Conservation (phyloP, 2,797 vertebrate genomes). For the Rhinoraja longicauda region DNA sequence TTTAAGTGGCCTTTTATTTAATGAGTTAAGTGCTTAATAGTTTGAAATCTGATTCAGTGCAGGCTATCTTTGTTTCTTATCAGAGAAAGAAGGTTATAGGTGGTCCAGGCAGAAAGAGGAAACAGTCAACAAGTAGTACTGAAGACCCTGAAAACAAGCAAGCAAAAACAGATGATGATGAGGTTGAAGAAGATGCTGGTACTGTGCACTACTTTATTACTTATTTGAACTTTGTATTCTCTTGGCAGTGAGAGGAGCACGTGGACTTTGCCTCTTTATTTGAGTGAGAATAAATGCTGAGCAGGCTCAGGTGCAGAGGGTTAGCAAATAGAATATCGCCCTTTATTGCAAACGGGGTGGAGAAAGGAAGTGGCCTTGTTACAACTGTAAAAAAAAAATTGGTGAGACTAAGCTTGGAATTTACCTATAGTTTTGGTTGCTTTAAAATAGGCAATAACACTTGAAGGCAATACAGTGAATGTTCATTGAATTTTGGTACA, state of each 20-base stretch:
- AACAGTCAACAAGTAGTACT: constrained; percentile 56
- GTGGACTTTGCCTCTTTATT: background rate
- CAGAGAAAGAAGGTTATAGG: constrained; percentile 67
- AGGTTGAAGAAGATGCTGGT: constrained; percentile 54
- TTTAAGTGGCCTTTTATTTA: background rate
- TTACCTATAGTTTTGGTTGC: no score
- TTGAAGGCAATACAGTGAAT: no score
- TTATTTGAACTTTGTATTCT: background rate
- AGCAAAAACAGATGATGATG: constrained; percentile 61
- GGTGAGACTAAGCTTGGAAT: no score
- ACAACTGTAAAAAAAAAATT: no score
- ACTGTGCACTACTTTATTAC: background rate
- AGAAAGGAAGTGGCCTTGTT: no score
- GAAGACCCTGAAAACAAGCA: constrained; percentile 80
- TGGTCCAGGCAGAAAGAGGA: constrained; percentile 63
- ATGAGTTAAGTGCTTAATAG: background rate
- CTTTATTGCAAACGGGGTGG: no score
- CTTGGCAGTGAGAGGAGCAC: background rate
- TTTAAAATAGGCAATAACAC: no score
- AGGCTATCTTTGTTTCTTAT: constrained; percentile 42
- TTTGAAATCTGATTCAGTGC: background rate
- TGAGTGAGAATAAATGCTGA: background rate
- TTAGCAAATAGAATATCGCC: no score
- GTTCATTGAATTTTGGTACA: no score
- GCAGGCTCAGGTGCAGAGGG: no score